A percentile compares a stretch with the other conserved stretches of the same genome.
These are phyloP conservation scores for Loripinus fragilis DNA, from an alignment of 2,888 invertebrate genomes.

Conservation along the genomic window DNA sequence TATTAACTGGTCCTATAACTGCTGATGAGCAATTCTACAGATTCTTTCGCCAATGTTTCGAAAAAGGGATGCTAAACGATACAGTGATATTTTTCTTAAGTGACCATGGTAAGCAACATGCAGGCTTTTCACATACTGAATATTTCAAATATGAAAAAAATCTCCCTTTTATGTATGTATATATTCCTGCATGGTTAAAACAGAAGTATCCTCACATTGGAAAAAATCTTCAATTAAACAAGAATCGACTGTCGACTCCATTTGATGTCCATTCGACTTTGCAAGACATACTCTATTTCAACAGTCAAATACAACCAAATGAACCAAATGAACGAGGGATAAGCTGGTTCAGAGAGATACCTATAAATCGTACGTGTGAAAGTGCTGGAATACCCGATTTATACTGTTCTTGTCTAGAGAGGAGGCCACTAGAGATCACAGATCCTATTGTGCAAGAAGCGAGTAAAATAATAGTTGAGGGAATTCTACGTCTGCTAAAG, in stretches of 20 bases:
- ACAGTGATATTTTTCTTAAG: slow-evolving; percentile 94
- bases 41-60: slow-evolving; percentile 86
- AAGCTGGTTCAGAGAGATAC: slow-evolving; percentile 82
- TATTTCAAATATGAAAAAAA: slow-evolving; percentile 96
- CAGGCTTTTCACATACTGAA: too few species aligned
- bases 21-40: neutral
- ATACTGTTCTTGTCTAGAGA: slow-evolving; percentile 96
- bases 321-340: slow-evolving; percentile 72
- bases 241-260: slow-evolving; percentile 90
- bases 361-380: slow-evolving; percentile 90
- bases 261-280: slow-evolving; percentile 95
- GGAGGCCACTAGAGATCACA: slow-evolving; percentile 87
- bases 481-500: slow-evolving; percentile 45
- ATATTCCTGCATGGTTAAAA: slow-evolving; percentile 89
- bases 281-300: slow-evolving; percentile 86
- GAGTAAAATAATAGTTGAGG: slow-evolving; percentile 68
- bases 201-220: slow-evolving; percentile 86
- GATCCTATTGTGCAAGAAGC: slow-evolving; percentile 86
- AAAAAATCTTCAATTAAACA: slow-evolving; percentile 86
- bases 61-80: slow-evolving; percentile 88
- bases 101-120: slow-evolving; percentile 93
- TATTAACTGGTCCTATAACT: neutral
- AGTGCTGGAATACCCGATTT: slow-evolving; percentile 96
- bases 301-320: neutral
- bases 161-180: slow-evolving; percentile 92